Conservation (phyloP, 2,797 vertebrate species). For the Acomys russatus region DNA sequence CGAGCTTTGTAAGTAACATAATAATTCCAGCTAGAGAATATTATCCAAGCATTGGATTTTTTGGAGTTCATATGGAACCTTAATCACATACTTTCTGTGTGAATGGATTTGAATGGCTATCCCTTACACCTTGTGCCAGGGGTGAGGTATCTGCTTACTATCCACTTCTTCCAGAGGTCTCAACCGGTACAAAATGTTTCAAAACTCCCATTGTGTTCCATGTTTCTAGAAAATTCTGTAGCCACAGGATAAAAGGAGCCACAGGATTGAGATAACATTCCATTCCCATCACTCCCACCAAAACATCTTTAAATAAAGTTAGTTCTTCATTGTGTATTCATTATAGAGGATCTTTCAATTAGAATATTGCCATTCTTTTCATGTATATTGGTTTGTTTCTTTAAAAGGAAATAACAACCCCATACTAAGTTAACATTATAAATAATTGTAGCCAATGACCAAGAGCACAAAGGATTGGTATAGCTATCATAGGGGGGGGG, state of each 20-base stretch:
- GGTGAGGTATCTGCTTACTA: background rate
- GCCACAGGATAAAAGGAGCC: background rate
- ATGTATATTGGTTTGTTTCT: accelerated
- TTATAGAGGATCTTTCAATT: background rate
- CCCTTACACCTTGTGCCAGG: background rate
- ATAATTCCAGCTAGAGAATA: background rate
- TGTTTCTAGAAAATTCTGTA: background rate
- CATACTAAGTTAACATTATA: background rate
- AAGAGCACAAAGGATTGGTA: background rate
- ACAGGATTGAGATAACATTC: background rate
- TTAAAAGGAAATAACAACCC: too few relatives aligned
- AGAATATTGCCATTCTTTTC: background rate
- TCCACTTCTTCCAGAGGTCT: background rate
- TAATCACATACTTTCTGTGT: background rate
- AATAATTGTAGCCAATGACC: background rate
- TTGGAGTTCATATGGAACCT: background rate
- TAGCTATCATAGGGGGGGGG: background rate
- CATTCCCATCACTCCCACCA: background rate
- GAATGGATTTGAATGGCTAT: background rate
- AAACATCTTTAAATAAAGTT: background rate
- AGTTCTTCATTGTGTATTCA: background rate
- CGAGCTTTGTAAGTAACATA: background rate
- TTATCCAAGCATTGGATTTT: background rate
- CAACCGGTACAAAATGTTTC: background rate
- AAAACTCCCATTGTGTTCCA: background rate